Conservation (phyloP, 2,113 vertebrate genomes). For the Sapayoa aenigma region DNA sequence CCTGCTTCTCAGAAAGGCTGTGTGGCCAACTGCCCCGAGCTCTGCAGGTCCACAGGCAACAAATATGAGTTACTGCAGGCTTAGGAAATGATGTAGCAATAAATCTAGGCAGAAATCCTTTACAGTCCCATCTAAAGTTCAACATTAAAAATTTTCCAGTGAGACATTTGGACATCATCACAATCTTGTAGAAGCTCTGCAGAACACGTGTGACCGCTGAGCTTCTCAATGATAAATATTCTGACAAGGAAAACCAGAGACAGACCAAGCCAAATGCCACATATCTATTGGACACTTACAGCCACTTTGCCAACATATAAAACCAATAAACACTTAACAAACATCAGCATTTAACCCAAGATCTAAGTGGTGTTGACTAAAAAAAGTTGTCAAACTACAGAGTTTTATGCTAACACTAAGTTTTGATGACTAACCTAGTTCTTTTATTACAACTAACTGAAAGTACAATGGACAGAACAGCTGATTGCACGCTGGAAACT, state of each 20-base stretch:
- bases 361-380: neutral
- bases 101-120: neutral
- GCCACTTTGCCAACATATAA: neutral
- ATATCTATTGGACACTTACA: neutral
- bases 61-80: accelerated
- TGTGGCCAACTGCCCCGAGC: neutral
- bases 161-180: neutral
- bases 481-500: neutral
- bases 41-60: neutral
- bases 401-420: neutral
- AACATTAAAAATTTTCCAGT: neutral
- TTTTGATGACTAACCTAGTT: slow-evolving; percentile 13
- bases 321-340: neutral
- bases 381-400: neutral
- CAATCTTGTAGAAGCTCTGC: neutral
- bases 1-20: neutral
- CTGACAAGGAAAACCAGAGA: neutral
- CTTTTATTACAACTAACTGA: neutral
- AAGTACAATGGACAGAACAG: neutral
- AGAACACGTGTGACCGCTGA: neutral
- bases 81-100: neutral
- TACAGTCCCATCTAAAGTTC: neutral
- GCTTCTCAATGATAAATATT: neutral
- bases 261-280: neutral
- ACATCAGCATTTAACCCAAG: neutral